Evolutionary conservation across 2,888 invertebrate genomes (phyloP).

Genomic region (Coelinius sp.): DNA sequence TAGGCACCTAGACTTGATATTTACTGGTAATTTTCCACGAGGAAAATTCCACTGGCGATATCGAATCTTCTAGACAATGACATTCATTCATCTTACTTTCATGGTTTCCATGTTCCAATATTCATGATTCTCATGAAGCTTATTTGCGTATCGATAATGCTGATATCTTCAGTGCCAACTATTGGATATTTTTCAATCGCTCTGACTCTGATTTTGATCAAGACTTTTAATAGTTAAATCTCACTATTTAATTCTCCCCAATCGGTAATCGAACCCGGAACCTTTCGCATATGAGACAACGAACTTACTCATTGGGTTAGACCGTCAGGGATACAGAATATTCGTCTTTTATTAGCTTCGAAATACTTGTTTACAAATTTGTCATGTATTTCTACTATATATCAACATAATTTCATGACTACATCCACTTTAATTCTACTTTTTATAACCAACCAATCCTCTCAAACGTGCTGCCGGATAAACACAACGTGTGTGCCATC

Average conservation of each 20-base stretch:
- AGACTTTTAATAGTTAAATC: too few relatives aligned
- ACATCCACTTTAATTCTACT: not conserved
- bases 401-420: not conserved
- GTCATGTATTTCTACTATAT: not conserved
- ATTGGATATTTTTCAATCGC: not conserved
- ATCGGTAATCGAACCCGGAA: too few relatives aligned
- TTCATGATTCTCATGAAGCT: not conserved
- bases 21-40: not conserved
- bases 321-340: too few relatives aligned
- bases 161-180: not conserved
- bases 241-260: too few relatives aligned
- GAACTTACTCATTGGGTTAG: too few relatives aligned
- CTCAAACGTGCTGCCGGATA: not conserved
- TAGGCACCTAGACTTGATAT: not conserved
- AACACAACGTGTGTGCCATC: slow-evolving; percentile 31
- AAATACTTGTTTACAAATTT: not conserved
- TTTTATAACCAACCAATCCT: not conserved
- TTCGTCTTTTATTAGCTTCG: not conserved
- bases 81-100: not conserved
- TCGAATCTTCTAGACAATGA: not conserved
- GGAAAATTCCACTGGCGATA: not conserved
- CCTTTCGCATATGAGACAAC: too few relatives aligned
- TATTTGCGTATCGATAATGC: not conserved
- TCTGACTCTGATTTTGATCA: too few relatives aligned
- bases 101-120: not conserved